Conservation (phyloP, 2,113 vertebrate species). For the Tachuris rubrigastra region DNA sequence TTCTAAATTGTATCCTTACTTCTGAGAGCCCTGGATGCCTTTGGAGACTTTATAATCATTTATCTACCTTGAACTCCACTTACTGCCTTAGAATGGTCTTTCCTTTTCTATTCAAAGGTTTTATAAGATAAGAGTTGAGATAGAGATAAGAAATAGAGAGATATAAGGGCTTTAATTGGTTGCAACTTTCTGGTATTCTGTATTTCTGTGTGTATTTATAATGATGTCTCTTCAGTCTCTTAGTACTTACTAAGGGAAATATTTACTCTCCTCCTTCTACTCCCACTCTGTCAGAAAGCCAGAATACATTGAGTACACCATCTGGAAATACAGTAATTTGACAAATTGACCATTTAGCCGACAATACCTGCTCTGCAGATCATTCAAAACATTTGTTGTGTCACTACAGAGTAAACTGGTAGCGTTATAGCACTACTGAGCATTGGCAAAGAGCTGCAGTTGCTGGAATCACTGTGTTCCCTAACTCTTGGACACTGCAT, state of each 20-base stretch:
- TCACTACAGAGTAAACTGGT: not conserved
- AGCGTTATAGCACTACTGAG: not conserved
- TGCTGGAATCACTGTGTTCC: fast-evolving
- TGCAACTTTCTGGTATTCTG: not conserved
- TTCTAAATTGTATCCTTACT: not conserved
- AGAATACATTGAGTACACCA: not conserved
- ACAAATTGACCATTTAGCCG: not conserved
- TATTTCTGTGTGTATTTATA: not conserved
- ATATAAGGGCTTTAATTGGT: slow-evolving; percentile 31
- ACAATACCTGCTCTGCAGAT: not conserved
- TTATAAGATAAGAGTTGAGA: slow-evolving; percentile 34
- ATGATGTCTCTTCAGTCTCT: not conserved
- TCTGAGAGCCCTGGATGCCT: not conserved
- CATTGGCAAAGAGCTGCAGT: not conserved
- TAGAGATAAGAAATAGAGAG: slow-evolving; percentile 18
- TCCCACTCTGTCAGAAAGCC: not conserved
- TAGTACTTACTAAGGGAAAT: not conserved
- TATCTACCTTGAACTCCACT: not conserved
- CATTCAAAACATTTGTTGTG: not conserved
- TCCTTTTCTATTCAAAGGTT: slow-evolving; percentile 20
- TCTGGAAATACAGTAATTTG: not conserved
- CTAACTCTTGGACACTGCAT: not conserved
- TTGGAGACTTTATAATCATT: not conserved
- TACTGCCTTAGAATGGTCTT: not conserved
- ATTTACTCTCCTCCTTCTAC: not conserved